Percentiles rank a stretch among this genome's conserved stretches.
Conservation (phyloP, 2,888 invertebrate genomes). For the Melikaiella ostensackeni region DNA sequence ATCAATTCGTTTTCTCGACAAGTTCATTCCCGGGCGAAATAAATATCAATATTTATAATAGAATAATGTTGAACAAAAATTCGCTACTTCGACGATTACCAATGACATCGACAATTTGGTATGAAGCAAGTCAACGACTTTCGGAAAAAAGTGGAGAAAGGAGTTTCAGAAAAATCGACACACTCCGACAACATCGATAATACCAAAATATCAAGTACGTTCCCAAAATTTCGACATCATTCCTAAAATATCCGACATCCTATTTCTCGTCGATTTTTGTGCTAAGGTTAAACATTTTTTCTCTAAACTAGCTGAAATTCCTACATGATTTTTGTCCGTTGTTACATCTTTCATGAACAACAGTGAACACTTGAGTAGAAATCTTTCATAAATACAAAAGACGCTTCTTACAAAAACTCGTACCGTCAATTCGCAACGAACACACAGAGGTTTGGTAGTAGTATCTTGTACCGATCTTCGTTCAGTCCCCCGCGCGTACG, state of each 20-base stretch:
- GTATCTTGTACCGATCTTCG: conserved; percentile 49
- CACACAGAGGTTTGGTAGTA: conserved; percentile 69
- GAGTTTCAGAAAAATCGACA: background rate
- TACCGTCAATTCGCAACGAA: conserved; percentile 67
- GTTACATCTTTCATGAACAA: conserved; percentile 62
- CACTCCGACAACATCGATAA: conserved; percentile 1
- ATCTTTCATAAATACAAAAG: conserved; percentile 63
- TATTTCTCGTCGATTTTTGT: conserved; percentile 25
- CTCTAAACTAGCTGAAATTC: conserved; percentile 53
- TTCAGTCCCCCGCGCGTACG: conserved; percentile 25
- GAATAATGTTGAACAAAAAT: conserved; percentile 13
- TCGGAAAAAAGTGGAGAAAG: background rate
- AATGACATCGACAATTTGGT: conserved; percentile 33
- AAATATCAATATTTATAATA: conserved; percentile 17
- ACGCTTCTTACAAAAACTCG: conserved; percentile 65
- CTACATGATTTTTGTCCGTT: conserved; percentile 60
- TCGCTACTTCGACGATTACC: conserved; percentile 1
- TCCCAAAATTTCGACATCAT: conserved; percentile 44
- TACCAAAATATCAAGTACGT: conserved; percentile 17
- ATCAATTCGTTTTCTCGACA: conserved; percentile 17
- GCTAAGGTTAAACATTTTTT: conserved; percentile 34
- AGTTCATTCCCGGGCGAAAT: conserved; percentile 13
- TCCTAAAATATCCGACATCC: conserved; percentile 57
- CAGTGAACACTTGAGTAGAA: conserved; percentile 71
- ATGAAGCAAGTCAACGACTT: conserved; percentile 14